phyloP scores from a whole-genome alignment of 1,140 invertebrate genomes.

The Helicoverpa zea region DNA sequence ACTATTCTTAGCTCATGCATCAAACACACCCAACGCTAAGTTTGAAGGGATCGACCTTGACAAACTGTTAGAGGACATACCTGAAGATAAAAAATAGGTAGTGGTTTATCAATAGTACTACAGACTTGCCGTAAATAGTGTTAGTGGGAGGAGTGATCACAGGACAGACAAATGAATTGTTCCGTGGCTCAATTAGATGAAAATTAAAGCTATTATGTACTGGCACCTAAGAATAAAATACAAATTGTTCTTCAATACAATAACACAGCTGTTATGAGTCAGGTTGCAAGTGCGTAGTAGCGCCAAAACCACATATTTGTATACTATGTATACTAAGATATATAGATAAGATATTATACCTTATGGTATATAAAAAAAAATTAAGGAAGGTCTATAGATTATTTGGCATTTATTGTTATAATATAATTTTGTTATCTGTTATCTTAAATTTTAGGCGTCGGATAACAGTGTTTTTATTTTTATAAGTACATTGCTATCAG shows the following conservation, averaged over 20 bases:
- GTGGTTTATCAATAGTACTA: background rate
- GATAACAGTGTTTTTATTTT: too few relatives aligned
- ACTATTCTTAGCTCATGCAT: slow-evolving; percentile 94
- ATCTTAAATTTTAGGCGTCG: too few relatives aligned
- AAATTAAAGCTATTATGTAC: slow-evolving; percentile 4
- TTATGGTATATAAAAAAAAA: background rate
- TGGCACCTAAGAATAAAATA: background rate
- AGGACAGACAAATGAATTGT: background rate
- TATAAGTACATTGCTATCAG: too few relatives aligned
- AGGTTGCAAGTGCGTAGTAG: slow-evolving; percentile 14
- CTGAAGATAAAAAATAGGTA: slow-evolving; percentile 69
- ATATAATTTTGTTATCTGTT: background rate
- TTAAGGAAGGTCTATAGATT: background rate
- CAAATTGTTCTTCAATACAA: background rate
- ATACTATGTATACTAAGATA: slow-evolving; percentile 33
- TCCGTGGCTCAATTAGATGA: slow-evolving; percentile 12
- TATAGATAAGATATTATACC: background rate
- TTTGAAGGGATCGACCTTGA: slow-evolving; percentile 86
- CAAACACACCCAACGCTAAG: slow-evolving; percentile 86
- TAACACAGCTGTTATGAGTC: background rate
- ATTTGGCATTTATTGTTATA: background rate
- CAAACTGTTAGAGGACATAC: slow-evolving; percentile 86
- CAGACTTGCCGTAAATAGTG: slow-evolving; percentile 26
- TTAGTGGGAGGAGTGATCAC: background rate
- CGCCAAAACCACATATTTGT: background rate